phyloP scores from a whole-genome alignment of 2,888 invertebrate species.

The Augochlorella aurata region DNA sequence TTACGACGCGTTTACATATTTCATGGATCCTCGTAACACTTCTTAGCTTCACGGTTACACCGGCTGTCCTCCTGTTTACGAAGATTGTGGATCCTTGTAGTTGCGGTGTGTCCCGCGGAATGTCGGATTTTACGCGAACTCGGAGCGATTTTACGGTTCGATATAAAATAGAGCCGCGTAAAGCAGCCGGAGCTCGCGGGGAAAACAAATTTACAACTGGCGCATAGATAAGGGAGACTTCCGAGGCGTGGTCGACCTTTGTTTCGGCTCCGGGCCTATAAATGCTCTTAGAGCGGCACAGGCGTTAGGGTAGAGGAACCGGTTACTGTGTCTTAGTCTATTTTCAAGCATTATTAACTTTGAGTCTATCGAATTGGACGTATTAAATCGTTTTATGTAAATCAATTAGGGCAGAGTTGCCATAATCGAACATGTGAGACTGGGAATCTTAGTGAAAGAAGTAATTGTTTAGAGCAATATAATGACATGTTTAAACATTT shows the following conservation, averaged over 20 bases:
- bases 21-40: background rate
- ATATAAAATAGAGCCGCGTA: constrained; percentile 20
- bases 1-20: constrained; percentile 2
- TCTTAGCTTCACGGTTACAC: background rate
- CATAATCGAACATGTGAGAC: too few relatives aligned
- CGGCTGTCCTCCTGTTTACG: constrained; percentile 11
- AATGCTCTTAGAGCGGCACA: background rate
- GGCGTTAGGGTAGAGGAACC: background rate
- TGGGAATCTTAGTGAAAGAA: too few relatives aligned
- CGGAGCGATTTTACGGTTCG: constrained; percentile 26
- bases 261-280: background rate
- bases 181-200: background rate
- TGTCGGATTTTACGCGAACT: constrained; percentile 7
- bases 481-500: too few relatives aligned
- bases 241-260: background rate
- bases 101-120: constrained; percentile 3
- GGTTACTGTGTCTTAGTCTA: too few relatives aligned
- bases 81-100: constrained; percentile 7
- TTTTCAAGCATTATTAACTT: too few relatives aligned
- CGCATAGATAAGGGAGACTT: background rate
- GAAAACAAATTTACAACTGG: constrained; percentile 1
- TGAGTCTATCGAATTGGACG: too few relatives aligned
- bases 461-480: too few relatives aligned
- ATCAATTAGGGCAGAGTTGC: too few relatives aligned
- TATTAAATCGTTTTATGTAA: too few relatives aligned